Conservation (phyloP, 1,140 invertebrate species). For the Saccostrea glomerata region DNA sequence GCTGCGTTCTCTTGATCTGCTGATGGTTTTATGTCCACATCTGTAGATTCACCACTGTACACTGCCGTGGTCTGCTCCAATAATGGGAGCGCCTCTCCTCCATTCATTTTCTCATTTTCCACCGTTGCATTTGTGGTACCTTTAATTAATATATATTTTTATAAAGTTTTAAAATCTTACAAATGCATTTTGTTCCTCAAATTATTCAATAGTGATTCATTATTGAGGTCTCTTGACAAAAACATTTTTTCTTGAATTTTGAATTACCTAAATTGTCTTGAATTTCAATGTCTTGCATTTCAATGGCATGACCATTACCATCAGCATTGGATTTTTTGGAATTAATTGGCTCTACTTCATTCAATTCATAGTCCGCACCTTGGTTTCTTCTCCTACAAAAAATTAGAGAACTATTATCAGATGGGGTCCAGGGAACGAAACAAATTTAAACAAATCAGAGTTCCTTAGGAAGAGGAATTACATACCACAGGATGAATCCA, state of each 20-base stretch:
- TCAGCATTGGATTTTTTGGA: not conserved
- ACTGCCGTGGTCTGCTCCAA: not conserved
- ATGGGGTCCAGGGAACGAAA: too few relatives aligned
- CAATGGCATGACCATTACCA: not conserved
- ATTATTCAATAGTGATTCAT: too few relatives aligned
- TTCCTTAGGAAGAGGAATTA: not conserved
- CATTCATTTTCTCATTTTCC: not conserved
- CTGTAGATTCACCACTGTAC: not conserved
- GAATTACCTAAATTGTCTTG: conserved; percentile 9
- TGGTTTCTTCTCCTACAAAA: conserved; percentile 20
- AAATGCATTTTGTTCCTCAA: too few relatives aligned
- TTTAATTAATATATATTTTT: not conserved
- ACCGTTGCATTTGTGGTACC: not conserved
- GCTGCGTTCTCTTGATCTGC: not conserved
- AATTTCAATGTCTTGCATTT: conserved; percentile 14
- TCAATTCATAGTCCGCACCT: not conserved
- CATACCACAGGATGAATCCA: conserved; percentile 48
- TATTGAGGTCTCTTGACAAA: too few relatives aligned
- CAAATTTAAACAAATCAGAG: too few relatives aligned
- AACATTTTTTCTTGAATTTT: too few relatives aligned
- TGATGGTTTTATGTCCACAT: not conserved
- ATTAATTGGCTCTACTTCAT: not conserved
- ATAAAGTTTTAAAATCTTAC: too few relatives aligned
- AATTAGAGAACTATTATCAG: not conserved
- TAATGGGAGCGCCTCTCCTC: not conserved